These are phyloP conservation scores for Sterrhoptilus dennistouni DNA, from an alignment of 2,113 vertebrate species.

Conservation along the genomic window DNA sequence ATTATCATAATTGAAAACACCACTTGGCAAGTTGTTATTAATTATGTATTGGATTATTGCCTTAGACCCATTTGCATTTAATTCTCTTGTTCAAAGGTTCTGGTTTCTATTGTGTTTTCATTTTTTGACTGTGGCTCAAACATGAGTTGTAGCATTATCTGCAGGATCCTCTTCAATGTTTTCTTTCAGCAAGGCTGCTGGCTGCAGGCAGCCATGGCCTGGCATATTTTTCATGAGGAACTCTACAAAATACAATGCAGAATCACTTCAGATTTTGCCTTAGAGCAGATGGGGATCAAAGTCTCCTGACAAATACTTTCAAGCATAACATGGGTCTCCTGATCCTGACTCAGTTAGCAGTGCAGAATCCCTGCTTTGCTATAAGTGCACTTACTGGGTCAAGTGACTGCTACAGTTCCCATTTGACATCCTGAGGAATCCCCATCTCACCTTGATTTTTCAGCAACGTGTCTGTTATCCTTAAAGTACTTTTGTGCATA, in stretches of 20 bases:
- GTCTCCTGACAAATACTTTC: not conserved
- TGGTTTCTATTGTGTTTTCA: constrained; percentile 34
- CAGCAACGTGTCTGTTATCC: not conserved
- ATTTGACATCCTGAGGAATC: not conserved
- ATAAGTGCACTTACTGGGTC: not conserved
- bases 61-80: not conserved
- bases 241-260: not conserved
- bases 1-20: not conserved
- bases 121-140: not conserved
- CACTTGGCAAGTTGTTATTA: not conserved
- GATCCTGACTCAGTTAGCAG: not conserved
- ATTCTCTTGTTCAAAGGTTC: constrained; percentile 1
- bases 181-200: not conserved
- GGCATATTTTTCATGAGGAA: not conserved
- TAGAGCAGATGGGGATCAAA: fast-evolving
- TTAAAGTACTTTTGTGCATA: not conserved
- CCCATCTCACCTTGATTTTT: not conserved
- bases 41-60: constrained; percentile 2
- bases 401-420: not conserved
- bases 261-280: not conserved
- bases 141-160: not conserved
- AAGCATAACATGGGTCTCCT: not conserved
- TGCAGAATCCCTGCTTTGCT: not conserved
- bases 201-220: not conserved
- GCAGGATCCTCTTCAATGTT: not conserved